Percentiles rank a stretch among this genome's conserved stretches.
Evolutionary conservation across 2,113 vertebrate species (phyloP).

Genomic region (Corythornis cristatus): DNA sequence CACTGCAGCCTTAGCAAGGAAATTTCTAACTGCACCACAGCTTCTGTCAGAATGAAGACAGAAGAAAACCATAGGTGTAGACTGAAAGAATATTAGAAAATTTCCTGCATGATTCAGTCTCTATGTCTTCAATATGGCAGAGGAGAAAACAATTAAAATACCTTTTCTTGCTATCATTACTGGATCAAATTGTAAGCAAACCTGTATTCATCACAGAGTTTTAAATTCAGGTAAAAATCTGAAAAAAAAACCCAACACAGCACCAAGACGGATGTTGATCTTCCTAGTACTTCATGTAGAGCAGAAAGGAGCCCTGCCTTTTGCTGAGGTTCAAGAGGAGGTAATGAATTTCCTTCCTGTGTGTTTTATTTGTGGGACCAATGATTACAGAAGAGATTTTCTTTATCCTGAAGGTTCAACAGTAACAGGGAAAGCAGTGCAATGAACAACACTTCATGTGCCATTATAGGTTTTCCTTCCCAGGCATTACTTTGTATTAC

Average conservation of each 20-base stretch:
- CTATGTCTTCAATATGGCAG: neutral
- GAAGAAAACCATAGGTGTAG: neutral
- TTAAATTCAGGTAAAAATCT: constrained; percentile 4
- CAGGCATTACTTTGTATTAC: neutral
- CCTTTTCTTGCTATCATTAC: neutral
- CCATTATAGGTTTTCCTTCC: constrained; percentile 1
- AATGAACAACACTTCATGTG: neutral
- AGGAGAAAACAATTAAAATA: neutral
- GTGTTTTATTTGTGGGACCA: neutral
- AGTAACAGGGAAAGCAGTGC: neutral
- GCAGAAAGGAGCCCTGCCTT: neutral
- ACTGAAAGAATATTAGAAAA: neutral
- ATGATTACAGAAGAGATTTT: neutral
- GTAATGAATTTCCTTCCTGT: constrained; percentile 9
- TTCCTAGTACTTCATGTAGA: neutral
- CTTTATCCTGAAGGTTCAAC: neutral
- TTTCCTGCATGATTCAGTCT: neutral
- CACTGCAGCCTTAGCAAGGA: neutral
- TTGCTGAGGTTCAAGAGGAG: neutral
- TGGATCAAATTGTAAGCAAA: neutral
- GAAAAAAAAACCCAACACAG: neutral
- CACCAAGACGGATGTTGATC: neutral
- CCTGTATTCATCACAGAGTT: neutral
- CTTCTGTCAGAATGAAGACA: neutral
- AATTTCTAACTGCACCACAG: neutral